Percentiles rank a stretch among this genome's conserved stretches.
These are phyloP conservation scores for Vollenhovia emeryi DNA, from an alignment of 1,140 invertebrate species.

Conservation along the genomic window DNA sequence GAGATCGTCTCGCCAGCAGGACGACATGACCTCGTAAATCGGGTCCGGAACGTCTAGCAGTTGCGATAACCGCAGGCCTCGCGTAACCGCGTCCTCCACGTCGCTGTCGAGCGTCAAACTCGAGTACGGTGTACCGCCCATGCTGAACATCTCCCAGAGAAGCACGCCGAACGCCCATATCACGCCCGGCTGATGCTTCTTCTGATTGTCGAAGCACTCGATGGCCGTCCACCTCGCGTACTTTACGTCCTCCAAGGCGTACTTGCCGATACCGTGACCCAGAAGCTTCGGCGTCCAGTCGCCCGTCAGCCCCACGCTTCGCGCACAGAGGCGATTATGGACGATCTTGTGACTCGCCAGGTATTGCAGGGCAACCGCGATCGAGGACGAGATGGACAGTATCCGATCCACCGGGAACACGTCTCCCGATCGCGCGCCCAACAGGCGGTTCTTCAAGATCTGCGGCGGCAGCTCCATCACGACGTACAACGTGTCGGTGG, in stretches of 20 bases:
- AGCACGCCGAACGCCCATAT: slow-evolving; percentile 94
- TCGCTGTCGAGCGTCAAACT: slow-evolving; percentile 88
- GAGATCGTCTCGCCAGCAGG: slow-evolving; percentile 94
- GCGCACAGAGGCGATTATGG: slow-evolving; percentile 90
- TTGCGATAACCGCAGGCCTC: slow-evolving; percentile 90
- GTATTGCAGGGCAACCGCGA: slow-evolving; percentile 84
- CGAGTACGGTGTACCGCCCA: slow-evolving; percentile 93
- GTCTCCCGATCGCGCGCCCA: slow-evolving; percentile 88
- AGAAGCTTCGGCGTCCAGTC: slow-evolving; percentile 89
- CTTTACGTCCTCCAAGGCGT: slow-evolving; percentile 85
- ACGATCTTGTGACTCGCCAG: slow-evolving; percentile 87
- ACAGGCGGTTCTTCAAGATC: slow-evolving; percentile 89
- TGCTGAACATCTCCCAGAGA: slow-evolving; percentile 93
- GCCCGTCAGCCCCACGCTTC: slow-evolving; percentile 89
- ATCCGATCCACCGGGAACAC: slow-evolving; percentile 87
- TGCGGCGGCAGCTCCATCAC: slow-evolving; percentile 89
- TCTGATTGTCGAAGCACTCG: slow-evolving; percentile 90
- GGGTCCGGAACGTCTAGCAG: slow-evolving; percentile 90
- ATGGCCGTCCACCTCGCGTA: slow-evolving; percentile 92
- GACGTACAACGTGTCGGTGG: slow-evolving; percentile 89
- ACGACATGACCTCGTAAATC: slow-evolving; percentile 92
- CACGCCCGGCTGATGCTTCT: slow-evolving; percentile 89
- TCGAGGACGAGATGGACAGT: slow-evolving; percentile 87
- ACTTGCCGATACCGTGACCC: slow-evolving; percentile 89
- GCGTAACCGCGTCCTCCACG: slow-evolving; percentile 88